Evolutionary conservation across 2,797 vertebrate species (phyloP).

Genomic region (Muraenolepis orangiensis): DNA sequence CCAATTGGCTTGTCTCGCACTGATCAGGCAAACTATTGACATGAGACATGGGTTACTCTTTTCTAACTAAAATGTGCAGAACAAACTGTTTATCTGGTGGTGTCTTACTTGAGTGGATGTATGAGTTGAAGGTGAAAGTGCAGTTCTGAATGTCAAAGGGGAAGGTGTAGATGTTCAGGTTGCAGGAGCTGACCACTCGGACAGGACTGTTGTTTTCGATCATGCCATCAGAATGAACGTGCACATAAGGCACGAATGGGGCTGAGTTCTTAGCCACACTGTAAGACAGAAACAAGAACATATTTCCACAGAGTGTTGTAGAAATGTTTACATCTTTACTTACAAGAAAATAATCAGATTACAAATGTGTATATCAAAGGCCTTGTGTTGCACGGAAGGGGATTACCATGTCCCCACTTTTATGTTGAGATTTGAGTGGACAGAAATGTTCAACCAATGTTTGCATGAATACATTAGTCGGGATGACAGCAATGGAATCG

Average conservation of each 20-base stretch:
- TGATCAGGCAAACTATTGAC: too few species aligned
- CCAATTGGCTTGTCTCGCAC: too few species aligned
- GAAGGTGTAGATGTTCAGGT: slow-evolving; percentile 73
- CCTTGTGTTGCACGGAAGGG: neutral
- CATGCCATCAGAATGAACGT: slow-evolving; percentile 48
- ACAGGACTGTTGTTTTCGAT: slow-evolving; percentile 53
- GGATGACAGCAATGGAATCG: neutral
- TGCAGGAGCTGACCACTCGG: slow-evolving; percentile 72
- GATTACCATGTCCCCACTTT: neutral
- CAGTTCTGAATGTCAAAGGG: slow-evolving; percentile 79
- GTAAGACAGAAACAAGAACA: slow-evolving; percentile 18
- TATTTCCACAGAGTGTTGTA: neutral
- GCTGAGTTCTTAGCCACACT: slow-evolving; percentile 74
- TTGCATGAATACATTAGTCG: neutral
- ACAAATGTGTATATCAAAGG: neutral
- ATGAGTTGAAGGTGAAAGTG: slow-evolving; percentile 65
- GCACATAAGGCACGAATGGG: slow-evolving; percentile 60
- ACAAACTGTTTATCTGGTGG: slow-evolving; percentile 55
- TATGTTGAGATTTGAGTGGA: neutral
- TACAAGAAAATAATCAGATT: neutral
- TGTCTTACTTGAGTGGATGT: slow-evolving; percentile 60
- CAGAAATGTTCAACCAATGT: too few species aligned
- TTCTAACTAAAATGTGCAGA: neutral
- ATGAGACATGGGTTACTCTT: too few species aligned
- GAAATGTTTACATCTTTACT: neutral